Conservation (phyloP, 2,888 invertebrate genomes). For the Erynnis tages region DNA sequence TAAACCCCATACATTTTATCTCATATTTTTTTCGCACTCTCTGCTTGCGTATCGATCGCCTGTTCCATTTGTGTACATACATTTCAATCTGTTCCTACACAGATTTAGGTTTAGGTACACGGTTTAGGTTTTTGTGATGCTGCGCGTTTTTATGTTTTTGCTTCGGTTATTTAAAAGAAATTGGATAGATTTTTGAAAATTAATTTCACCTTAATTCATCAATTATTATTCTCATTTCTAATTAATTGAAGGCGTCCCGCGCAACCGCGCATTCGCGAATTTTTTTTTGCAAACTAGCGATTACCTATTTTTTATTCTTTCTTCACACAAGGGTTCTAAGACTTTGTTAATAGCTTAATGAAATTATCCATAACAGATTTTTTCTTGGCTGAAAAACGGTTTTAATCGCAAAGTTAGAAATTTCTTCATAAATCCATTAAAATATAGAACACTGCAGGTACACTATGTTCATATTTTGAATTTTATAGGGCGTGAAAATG, state of each 20-base stretch:
- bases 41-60: constrained; percentile 41
- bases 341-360: too few relatives aligned
- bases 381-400: too few relatives aligned
- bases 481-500: too few relatives aligned
- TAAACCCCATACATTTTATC: background rate
- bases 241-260: background rate
- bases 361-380: too few relatives aligned
- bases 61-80: too few relatives aligned
- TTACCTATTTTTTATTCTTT: background rate
- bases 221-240: background rate
- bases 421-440: too few relatives aligned
- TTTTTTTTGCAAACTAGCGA: constrained; percentile 11
- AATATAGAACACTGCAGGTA: too few relatives aligned
- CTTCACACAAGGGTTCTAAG: too few relatives aligned
- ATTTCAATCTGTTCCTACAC: constrained; percentile 31
- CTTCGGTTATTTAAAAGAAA: background rate
- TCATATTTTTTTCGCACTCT: constrained; percentile 9
- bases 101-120: too few relatives aligned
- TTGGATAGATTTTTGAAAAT: background rate
- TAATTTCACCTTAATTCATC: constrained; percentile 11
- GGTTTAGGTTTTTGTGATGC: constrained; percentile 16
- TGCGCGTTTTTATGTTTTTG: constrained; percentile 13
- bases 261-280: constrained; percentile 16
- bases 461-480: too few relatives aligned
- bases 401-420: too few relatives aligned